phyloP scores from a whole-genome alignment of 30 jellyfish, hydroid and myxozoan species.

The Aurelia sp. region DNA sequence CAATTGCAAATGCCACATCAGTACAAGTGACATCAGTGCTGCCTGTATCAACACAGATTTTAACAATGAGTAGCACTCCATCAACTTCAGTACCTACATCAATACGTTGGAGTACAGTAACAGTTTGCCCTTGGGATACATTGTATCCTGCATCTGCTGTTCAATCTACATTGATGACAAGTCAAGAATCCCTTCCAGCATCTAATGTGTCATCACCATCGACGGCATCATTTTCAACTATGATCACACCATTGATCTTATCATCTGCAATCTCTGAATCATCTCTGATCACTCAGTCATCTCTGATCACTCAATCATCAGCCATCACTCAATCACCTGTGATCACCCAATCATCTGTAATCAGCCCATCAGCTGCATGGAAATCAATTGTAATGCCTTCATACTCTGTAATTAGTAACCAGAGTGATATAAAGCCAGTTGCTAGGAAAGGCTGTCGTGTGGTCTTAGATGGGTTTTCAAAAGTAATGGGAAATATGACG shows the following conservation, averaged over 20 bases:
- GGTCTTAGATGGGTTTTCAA: slow-evolving; percentile 57
- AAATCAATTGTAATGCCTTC: neutral
- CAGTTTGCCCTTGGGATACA: slow-evolving; percentile 58
- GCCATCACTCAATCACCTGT: neutral
- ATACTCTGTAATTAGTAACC: slow-evolving; percentile 34
- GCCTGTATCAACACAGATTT: neutral
- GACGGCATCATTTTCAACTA: neutral
- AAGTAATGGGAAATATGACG: slow-evolving; percentile 78
- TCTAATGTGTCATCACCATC: slow-evolving; percentile 1
- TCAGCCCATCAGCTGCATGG: slow-evolving; percentile 23
- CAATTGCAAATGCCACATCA: neutral
- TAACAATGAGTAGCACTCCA: neutral
- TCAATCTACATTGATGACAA: neutral
- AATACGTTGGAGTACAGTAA: slow-evolving; percentile 28
- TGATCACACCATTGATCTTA: neutral
- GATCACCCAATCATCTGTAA: slow-evolving; percentile 1
- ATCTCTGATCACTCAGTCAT: neutral
- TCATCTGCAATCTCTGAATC: slow-evolving; percentile 14
- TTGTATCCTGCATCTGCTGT: slow-evolving; percentile 15
- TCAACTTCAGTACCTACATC: neutral
- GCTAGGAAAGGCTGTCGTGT: slow-evolving; percentile 68
- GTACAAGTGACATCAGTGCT: neutral
- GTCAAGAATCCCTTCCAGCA: neutral
- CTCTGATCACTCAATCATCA: slow-evolving; percentile 9
- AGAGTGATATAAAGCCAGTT: slow-evolving; percentile 38